Evolutionary conservation across 2,888 invertebrate genomes (phyloP).

Genomic region (Tenthredo notha): DNA sequence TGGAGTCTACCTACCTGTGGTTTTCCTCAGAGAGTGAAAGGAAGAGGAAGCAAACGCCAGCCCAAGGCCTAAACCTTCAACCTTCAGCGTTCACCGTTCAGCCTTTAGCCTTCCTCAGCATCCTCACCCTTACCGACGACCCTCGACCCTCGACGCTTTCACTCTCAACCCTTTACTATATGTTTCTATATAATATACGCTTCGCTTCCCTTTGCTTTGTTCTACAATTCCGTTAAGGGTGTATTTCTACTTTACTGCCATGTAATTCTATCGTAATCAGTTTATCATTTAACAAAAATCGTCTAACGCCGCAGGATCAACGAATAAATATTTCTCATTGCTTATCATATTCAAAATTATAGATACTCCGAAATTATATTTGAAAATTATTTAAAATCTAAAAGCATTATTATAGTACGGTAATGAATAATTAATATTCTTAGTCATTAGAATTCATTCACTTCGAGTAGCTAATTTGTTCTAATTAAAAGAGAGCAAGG

Average conservation of each 20-base stretch:
- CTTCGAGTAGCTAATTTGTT: background rate
- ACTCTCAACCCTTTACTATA: conserved; percentile 39
- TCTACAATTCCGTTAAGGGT: conserved; percentile 26
- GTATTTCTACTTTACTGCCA: conserved; percentile 33
- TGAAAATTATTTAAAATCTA: background rate
- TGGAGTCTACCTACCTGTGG: conserved; percentile 45
- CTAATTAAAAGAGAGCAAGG: background rate
- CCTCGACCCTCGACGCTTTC: conserved; percentile 39
- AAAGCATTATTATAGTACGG: background rate
- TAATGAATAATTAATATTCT: background rate
- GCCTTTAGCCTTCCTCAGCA: background rate
- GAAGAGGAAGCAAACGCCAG: conserved; percentile 39
- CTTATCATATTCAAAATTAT: too few relatives aligned
- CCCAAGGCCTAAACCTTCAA: background rate
- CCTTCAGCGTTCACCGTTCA: conserved; percentile 1
- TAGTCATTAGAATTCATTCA: background rate
- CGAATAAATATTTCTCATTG: background rate
- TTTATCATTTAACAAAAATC: background rate
- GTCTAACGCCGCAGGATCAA: background rate
- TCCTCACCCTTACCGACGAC: conserved; percentile 7
- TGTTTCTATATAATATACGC: conserved; percentile 19
- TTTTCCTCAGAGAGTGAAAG: conserved; percentile 43
- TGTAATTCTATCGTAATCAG: conserved; percentile 21
- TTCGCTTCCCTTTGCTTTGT: conserved; percentile 12
- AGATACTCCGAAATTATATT: background rate